Evolutionary conservation across 35 echinoderm and acorn worm species (phyloP).

Genomic region (Apostichopus parvimensis): DNA sequence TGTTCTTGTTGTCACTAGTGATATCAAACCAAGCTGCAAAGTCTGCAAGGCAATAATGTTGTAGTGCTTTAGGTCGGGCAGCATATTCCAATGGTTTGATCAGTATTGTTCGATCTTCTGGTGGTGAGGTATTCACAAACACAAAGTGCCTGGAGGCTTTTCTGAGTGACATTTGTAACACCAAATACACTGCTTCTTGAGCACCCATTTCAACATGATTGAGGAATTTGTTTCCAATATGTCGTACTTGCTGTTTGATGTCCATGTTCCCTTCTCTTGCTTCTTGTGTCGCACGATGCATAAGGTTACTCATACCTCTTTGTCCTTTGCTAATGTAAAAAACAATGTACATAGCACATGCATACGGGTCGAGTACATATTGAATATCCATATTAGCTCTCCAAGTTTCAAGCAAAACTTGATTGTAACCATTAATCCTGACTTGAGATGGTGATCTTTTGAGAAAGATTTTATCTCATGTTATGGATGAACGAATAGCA

Average conservation of each 20-base stretch:
- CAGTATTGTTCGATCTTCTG: conserved; percentile 61
- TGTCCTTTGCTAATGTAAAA: conserved; percentile 80
- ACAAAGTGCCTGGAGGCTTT: conserved; percentile 54
- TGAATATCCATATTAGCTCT: conserved; percentile 53
- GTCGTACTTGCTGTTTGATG: conserved; percentile 35
- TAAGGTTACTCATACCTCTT: conserved; percentile 66
- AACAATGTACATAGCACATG: neutral
- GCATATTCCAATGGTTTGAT: conserved; percentile 45
- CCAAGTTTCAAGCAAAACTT: conserved; percentile 60
- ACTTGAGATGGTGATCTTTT: conserved; percentile 77
- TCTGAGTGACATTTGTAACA: no score
- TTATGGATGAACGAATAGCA: conserved; percentile 64
- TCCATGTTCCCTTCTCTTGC: neutral
- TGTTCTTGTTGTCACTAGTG: neutral
- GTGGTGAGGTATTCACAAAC: conserved; percentile 71
- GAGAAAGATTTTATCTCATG: conserved; percentile 59
- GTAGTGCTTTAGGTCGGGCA: no score
- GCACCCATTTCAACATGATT: neutral
- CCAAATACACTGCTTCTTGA: no score
- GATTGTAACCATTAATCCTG: conserved; percentile 60
- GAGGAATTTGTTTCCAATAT: conserved; percentile 11
- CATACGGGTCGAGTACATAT: conserved; percentile 60
- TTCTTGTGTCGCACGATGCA: conserved; percentile 64
- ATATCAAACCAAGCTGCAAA: neutral
- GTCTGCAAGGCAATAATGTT: no score